A percentile compares a stretch with the other conserved stretches of the same genome.
These are phyloP conservation scores for Protonibea diacanthus DNA, from an alignment of 2,797 vertebrate species.

Conservation along the genomic window DNA sequence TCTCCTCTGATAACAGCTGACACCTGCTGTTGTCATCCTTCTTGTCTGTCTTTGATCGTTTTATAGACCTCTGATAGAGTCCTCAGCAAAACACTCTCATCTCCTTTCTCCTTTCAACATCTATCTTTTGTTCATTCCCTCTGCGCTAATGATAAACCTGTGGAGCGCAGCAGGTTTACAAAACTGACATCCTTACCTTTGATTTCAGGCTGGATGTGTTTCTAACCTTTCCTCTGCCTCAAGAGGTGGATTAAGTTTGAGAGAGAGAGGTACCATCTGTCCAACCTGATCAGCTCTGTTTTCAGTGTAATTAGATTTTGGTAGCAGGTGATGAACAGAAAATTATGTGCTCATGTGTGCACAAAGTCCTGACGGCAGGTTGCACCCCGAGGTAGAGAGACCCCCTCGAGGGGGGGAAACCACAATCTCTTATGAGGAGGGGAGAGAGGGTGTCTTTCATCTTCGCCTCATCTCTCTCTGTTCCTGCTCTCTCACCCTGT, in stretches of 20 bases:
- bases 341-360: conserved; percentile 25
- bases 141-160: conserved; percentile 24
- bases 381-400: conserved; percentile 43
- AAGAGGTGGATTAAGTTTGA: conserved; percentile 56
- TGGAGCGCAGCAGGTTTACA: conserved; percentile 19
- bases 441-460: conserved; percentile 64
- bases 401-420: conserved; percentile 18
- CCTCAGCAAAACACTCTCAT: conserved; percentile 17
- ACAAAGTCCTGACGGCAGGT: conserved; percentile 45
- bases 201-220: conserved; percentile 14
- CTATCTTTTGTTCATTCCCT: conserved; percentile 2
- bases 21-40: conserved; percentile 49
- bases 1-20: conserved; percentile 57
- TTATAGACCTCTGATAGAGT: conserved; percentile 50
- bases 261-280: conserved; percentile 57
- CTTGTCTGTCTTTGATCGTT: conserved; percentile 53
- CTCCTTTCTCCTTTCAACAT: conserved; percentile 10
- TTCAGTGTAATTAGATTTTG: conserved; percentile 62
- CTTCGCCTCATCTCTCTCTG: conserved; percentile 46
- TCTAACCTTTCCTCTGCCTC: conserved; percentile 19
- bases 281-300: conserved; percentile 41
- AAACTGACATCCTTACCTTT: conserved; percentile 39
- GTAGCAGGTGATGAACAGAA: conserved; percentile 57
- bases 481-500: conserved; percentile 37
- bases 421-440: conserved; percentile 29